phyloP scores from a whole-genome alignment of 2,888 invertebrate genomes.

The Lasioglossum morio region DNA sequence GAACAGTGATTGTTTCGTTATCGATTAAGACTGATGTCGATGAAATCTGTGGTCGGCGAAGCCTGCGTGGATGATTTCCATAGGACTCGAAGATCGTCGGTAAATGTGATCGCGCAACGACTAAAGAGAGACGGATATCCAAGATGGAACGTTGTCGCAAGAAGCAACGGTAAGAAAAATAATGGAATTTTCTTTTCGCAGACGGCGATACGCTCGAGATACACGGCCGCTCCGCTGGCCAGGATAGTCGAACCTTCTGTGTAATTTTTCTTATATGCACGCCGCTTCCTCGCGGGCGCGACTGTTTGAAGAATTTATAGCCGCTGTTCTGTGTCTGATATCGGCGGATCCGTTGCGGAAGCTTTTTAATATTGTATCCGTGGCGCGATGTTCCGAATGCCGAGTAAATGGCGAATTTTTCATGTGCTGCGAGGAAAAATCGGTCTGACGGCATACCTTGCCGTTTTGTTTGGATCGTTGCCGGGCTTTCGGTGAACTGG shows the following conservation, averaged over 20 bases:
- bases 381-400: background rate
- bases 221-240: background rate
- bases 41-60: no score
- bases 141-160: conserved; percentile 42
- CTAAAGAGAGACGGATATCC: conserved; percentile 37
- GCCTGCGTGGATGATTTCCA: background rate
- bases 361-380: background rate
- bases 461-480: background rate
- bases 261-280: background rate
- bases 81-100: background rate
- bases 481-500: background rate
- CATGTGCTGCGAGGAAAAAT: background rate
- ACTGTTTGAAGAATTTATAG: conserved; percentile 9
- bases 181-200: conserved; percentile 39
- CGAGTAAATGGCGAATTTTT: conserved; percentile 6
- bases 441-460: background rate
- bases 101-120: conserved; percentile 35
- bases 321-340: background rate
- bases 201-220: conserved; percentile 20
- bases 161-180: conserved; percentile 11
- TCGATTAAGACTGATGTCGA: no score
- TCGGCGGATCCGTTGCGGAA: background rate
- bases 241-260: conserved; percentile 25
- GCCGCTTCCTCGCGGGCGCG: background rate
- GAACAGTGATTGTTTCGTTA: no score